Percentiles rank a stretch among this genome's conserved stretches.
Evolutionary conservation across 92 coral and sea anemone genomes (phyloP).

Genomic region (Hydrozoanthus gracilis): DNA sequence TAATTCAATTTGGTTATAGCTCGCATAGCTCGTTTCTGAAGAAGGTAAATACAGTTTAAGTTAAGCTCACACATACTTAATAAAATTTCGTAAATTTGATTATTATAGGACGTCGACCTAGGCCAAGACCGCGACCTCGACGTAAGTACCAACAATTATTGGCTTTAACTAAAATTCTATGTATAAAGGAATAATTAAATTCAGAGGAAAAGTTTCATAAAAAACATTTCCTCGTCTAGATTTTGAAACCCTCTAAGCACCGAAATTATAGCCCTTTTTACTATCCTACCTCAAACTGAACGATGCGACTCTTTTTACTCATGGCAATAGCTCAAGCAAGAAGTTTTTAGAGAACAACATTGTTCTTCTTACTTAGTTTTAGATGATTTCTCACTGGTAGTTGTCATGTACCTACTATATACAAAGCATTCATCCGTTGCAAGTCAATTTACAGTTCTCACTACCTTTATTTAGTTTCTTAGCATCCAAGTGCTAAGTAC

Average conservation of each 20-base stretch:
- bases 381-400: no score
- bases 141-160: not conserved
- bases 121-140: constrained; percentile 2
- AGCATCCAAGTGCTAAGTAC: not conserved
- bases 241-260: not conserved
- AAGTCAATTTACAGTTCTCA: no score
- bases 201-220: not conserved
- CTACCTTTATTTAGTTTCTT: no score
- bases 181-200: not conserved
- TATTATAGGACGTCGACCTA: not conserved
- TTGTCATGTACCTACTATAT: no score
- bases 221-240: not conserved
- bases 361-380: no score
- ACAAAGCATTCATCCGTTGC: no score
- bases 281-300: not conserved
- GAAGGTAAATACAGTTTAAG: no score
- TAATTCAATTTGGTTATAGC: no score
- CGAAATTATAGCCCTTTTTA: not conserved
- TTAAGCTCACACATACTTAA: not conserved
- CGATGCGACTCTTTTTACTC: not conserved
- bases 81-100: not conserved
- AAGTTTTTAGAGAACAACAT: not conserved
- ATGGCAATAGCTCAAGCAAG: not conserved
- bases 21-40: no score
- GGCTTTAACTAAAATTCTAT: not conserved